Evolutionary conservation across 2,888 invertebrate species (phyloP).

Genomic region (Acrocyrtus sp.): DNA sequence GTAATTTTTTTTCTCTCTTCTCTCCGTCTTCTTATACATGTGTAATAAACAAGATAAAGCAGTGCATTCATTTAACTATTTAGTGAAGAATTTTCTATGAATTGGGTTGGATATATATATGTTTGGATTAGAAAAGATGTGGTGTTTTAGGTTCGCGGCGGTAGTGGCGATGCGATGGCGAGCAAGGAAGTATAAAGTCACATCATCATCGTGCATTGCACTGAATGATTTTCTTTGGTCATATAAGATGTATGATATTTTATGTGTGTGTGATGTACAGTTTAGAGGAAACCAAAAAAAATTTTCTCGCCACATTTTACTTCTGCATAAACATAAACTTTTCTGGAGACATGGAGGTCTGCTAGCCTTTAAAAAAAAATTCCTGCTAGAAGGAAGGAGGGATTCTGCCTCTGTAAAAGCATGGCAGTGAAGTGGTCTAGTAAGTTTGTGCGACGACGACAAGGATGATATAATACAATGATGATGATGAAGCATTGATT

Average conservation of each 20-base stretch:
- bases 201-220: slow-evolving; percentile 13
- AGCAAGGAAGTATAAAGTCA: slow-evolving; percentile 10
- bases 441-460: no score
- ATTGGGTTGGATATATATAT: no score
- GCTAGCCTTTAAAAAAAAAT: slow-evolving; percentile 30
- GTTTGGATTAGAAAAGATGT: no score
- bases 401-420: no score
- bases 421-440: no score
- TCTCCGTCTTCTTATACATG: slow-evolving; percentile 1
- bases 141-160: not conserved
- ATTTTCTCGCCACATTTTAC: not conserved
- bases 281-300: no score
- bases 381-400: no score
- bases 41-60: no score
- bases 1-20: not conserved
- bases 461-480: no score
- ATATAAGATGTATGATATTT: not conserved
- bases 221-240: slow-evolving; percentile 2
- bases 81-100: no score
- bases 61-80: no score
- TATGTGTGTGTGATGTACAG: not conserved
- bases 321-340: slow-evolving; percentile 4
- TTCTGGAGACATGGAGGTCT: slow-evolving; percentile 46
- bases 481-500: no score
- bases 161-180: not conserved